Conservation (phyloP, 2,113 vertebrate species). For the Hippocampus abdominalis region DNA sequence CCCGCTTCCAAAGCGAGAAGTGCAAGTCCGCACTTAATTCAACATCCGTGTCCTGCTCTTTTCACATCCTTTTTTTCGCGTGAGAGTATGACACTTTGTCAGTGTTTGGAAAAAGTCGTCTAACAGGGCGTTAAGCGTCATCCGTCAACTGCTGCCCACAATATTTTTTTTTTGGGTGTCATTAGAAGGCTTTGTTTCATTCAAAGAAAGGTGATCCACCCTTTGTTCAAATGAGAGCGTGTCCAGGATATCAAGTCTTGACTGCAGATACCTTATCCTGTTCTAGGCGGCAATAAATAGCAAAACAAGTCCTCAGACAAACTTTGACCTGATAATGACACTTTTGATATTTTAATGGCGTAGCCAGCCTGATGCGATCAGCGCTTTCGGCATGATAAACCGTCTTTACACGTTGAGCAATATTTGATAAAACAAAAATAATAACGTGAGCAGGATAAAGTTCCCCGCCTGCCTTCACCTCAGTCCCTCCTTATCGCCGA, state of each 20-base stretch:
- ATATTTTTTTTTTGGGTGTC: conserved; percentile 57
- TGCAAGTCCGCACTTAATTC: conserved; percentile 55
- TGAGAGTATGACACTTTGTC: conserved; percentile 52
- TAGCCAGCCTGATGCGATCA: conserved; percentile 34
- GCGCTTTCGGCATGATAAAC: conserved; percentile 45
- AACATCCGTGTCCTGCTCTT: conserved; percentile 69
- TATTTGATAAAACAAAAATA: conserved; percentile 44
- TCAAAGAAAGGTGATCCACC: conserved; percentile 69
- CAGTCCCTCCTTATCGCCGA: not conserved
- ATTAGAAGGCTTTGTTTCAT: conserved; percentile 68
- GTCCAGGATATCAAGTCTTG: conserved; percentile 60
- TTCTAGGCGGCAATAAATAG: conserved; percentile 64
- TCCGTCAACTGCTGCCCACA: conserved; percentile 47
- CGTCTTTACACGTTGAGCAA: conserved; percentile 49
- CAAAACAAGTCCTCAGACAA: conserved; percentile 54
- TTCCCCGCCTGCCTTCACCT: conserved; percentile 28
- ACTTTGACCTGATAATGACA: conserved; percentile 47
- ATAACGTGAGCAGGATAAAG: conserved; percentile 26
- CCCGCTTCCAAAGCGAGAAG: conserved; percentile 46
- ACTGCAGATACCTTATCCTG: conserved; percentile 66
- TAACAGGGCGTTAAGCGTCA: conserved; percentile 57
- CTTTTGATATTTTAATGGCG: conserved; percentile 53
- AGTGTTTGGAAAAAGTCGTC: conserved; percentile 49
- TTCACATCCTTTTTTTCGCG: conserved; percentile 64
- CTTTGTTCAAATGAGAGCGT: conserved; percentile 65